These are phyloP conservation scores for Meta bourneti DNA, from an alignment of 2,888 invertebrate genomes.

Conservation along the genomic window DNA sequence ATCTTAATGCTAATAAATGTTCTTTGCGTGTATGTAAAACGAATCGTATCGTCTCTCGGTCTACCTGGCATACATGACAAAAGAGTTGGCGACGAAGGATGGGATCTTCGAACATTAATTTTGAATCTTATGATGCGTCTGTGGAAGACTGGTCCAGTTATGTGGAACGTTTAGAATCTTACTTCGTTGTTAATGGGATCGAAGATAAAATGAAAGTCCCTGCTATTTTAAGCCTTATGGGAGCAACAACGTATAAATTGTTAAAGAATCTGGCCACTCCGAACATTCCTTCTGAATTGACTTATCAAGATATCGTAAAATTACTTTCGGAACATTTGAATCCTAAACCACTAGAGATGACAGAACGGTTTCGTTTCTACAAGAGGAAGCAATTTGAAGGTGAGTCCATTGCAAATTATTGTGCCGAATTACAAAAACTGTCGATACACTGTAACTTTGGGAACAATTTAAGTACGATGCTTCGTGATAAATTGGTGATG, in stretches of 20 bases:
- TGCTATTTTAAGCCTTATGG: slow-evolving; percentile 62
- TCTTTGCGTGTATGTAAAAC: slow-evolving; percentile 57
- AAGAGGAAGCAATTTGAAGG: slow-evolving; percentile 66
- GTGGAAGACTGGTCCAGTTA: slow-evolving; percentile 62
- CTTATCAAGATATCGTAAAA: slow-evolving; percentile 64
- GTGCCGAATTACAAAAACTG: slow-evolving; percentile 64
- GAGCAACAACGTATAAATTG: slow-evolving; percentile 59
- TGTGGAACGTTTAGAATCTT: slow-evolving; percentile 61
- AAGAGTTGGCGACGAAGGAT: slow-evolving; percentile 59
- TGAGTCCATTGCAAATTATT: slow-evolving; percentile 64
- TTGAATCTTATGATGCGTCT: slow-evolving; percentile 63
- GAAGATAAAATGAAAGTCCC: slow-evolving; percentile 56
- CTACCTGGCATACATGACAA: slow-evolving; percentile 57
- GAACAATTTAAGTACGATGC: slow-evolving; percentile 67
- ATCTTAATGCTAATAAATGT: slow-evolving; percentile 48
- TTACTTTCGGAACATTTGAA: slow-evolving; percentile 64
- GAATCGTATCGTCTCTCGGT: slow-evolving; percentile 63
- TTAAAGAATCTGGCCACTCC: slow-evolving; percentile 64
- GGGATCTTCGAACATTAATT: slow-evolving; percentile 61
- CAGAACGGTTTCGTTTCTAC: slow-evolving; percentile 64
- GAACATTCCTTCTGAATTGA: slow-evolving; percentile 57
- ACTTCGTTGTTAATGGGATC: slow-evolving; percentile 65
- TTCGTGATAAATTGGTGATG: slow-evolving; percentile 65
- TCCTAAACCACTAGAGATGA: slow-evolving; percentile 66
- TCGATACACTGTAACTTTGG: slow-evolving; percentile 65